Percentiles rank a stretch among this genome's conserved stretches.
phyloP scores from a whole-genome alignment of 2,113 vertebrate genomes.

The Danio rerio region DNA sequence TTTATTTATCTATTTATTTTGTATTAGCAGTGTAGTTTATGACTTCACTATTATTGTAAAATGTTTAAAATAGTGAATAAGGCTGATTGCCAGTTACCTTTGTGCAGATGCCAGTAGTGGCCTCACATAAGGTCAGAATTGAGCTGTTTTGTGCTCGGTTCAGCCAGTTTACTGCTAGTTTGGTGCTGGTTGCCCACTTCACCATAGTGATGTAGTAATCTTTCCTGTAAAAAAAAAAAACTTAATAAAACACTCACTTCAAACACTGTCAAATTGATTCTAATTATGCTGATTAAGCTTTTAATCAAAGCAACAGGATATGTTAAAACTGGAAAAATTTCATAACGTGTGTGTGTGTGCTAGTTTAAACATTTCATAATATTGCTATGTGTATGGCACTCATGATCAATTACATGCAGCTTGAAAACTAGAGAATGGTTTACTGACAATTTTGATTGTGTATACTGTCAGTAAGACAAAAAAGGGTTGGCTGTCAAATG shows the following conservation, averaged over 20 bases:
- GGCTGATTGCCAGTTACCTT: conserved; percentile 77
- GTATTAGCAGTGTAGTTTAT: no score
- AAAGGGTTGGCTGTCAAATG: neutral
- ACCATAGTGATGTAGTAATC: conserved; percentile 98
- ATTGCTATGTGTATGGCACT: no score
- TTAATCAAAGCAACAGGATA: no score
- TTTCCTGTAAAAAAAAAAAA: conserved; percentile 69
- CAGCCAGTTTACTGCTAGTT: conserved; percentile 96
- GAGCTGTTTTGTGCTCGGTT: conserved; percentile 96
- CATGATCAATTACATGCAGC: no score
- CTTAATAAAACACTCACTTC: neutral
- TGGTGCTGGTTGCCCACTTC: conserved; percentile 96
- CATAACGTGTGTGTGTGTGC: no score
- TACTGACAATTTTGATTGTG: neutral
- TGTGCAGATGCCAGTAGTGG: conserved; percentile 93
- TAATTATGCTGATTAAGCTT: no score
- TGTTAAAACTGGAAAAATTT: no score
- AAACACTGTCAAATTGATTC: neutral
- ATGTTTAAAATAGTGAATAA: no score
- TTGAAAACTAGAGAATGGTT: neutral
- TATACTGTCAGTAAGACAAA: neutral
- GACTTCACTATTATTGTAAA: no score
- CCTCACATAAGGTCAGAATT: conserved; percentile 92
- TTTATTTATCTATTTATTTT: no score
- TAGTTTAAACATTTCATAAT: no score